Percentiles rank a stretch among this genome's conserved stretches.
phyloP scores from a whole-genome alignment of 2,888 invertebrate species.

The Macrophya annulata region DNA sequence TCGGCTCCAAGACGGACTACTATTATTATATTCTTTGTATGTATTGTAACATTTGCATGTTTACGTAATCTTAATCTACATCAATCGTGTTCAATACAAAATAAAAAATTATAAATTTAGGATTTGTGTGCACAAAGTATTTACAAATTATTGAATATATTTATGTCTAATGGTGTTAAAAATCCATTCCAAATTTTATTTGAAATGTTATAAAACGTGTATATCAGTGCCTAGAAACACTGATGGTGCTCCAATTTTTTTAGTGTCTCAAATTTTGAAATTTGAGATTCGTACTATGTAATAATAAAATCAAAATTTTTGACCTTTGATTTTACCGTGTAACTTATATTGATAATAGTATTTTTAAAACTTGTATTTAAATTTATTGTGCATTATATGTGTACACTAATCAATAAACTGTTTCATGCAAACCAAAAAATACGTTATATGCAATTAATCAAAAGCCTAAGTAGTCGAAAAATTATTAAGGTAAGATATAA shows the following conservation, averaged over 20 bases:
- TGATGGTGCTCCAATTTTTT: constrained; percentile 29
- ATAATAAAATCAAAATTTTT: constrained; percentile 58
- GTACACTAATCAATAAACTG: constrained; percentile 32
- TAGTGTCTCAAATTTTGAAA: constrained; percentile 15
- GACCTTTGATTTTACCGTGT: constrained; percentile 58
- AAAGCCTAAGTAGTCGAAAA: too few relatives aligned
- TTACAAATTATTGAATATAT: constrained; percentile 17
- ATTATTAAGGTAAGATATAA: not conserved
- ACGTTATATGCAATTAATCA: not conserved
- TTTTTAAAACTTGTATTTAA: constrained; percentile 3
- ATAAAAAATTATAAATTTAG: constrained; percentile 1
- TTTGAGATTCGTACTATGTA: constrained; percentile 38
- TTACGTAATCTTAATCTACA: not conserved
- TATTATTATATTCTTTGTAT: not conserved
- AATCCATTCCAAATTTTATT: constrained; percentile 45
- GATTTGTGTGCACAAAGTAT: constrained; percentile 15
- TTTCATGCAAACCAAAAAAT: constrained; percentile 4
- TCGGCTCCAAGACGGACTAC: not conserved
- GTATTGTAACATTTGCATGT: constrained; percentile 7
- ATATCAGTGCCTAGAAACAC: constrained; percentile 35
- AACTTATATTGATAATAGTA: constrained; percentile 15
- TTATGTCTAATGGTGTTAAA: constrained; percentile 26
- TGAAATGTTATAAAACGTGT: constrained; percentile 9
- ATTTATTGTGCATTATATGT: constrained; percentile 28
- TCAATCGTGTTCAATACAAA: not conserved